Conservation (phyloP, 2,113 vertebrate genomes). For the Trachemys scripta region DNA sequence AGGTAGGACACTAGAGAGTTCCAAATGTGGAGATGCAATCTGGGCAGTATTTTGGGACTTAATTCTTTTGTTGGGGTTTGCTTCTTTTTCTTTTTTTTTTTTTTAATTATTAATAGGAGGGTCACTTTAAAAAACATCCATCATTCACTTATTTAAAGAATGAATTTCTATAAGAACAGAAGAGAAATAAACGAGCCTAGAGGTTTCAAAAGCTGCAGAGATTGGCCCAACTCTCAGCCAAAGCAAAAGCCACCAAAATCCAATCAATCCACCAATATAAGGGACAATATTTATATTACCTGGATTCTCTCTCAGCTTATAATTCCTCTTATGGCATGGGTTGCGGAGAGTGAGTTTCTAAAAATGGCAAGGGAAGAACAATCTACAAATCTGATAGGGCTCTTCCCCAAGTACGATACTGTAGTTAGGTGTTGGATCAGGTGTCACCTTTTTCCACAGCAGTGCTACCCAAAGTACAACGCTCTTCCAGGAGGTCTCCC, state of each 20-base stretch:
- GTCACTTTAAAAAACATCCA: background rate
- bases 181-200: background rate
- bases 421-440: background rate
- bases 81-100: background rate
- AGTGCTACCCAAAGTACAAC: background rate
- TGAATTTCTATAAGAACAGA: background rate
- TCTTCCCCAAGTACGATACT: background rate
- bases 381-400: background rate
- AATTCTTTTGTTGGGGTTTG: background rate
- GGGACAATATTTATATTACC: background rate
- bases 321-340: rapidly evolving
- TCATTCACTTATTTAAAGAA: background rate
- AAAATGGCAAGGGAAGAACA: background rate
- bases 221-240: constrained; percentile 18
- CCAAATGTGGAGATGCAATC: rapidly evolving
- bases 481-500: background rate
- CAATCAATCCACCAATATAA: background rate
- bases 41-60: rapidly evolving
- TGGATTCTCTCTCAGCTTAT: background rate
- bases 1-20: background rate
- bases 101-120: background rate
- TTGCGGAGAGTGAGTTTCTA: background rate
- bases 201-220: background rate
- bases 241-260: rapidly evolving
- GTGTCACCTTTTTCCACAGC: background rate